A percentile compares a stretch with the other conserved stretches of the same genome.
These are phyloP conservation scores for Cryptotis parvus DNA, from an alignment of 2,113 vertebrate species.

Conservation along the genomic window DNA sequence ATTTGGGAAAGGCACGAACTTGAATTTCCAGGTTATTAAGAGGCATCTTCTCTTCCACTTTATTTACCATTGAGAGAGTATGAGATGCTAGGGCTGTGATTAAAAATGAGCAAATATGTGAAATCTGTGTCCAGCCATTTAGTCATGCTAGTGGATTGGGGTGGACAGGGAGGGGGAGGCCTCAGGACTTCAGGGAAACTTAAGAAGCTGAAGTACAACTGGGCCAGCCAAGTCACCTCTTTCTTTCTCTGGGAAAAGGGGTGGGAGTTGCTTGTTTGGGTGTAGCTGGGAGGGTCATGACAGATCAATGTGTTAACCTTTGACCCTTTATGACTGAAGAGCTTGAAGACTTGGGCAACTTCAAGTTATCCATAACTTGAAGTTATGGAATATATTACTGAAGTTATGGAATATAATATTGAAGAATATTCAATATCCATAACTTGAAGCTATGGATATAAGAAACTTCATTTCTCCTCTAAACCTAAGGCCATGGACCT, in stretches of 20 bases:
- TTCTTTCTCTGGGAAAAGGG: not conserved
- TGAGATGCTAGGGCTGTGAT: conserved; percentile 70
- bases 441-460: not conserved
- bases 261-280: not conserved
- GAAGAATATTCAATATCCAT: no score
- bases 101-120: conserved; percentile 64
- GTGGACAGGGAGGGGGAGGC: not conserved
- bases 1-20: conserved; percentile 52
- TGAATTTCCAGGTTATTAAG: conserved; percentile 56
- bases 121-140: conserved; percentile 32
- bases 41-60: conserved; percentile 49
- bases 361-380: no score
- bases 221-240: not conserved
- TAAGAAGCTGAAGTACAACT: not conserved
- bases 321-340: not conserved
- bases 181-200: not conserved
- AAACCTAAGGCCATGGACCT: not conserved
- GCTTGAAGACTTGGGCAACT: not conserved
- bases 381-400: no score
- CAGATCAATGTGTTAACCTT: not conserved
- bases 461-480: not conserved
- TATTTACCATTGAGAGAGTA: conserved; percentile 55
- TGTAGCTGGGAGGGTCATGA: not conserved
- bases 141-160: not conserved
- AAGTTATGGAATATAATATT: no score